phyloP scores from a whole-genome alignment of 2,888 invertebrate genomes.

The Cyrtodaria siliqua region DNA sequence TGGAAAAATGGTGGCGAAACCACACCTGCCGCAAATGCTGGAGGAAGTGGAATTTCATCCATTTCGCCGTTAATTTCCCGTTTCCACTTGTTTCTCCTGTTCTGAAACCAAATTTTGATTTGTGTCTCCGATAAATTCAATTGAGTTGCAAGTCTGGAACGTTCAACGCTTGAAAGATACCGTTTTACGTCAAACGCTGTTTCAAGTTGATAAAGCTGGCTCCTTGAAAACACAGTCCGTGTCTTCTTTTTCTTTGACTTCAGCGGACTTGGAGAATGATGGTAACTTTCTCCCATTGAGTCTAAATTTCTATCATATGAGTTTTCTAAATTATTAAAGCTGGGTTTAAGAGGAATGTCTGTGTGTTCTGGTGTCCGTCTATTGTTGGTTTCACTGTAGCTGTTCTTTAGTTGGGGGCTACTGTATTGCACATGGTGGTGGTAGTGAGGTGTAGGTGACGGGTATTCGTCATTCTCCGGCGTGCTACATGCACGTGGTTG shows the following conservation, averaged over 20 bases:
- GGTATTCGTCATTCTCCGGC: slow-evolving; percentile 52
- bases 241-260: slow-evolving; percentile 61
- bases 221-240: slow-evolving; percentile 62
- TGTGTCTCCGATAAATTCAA: slow-evolving; percentile 59
- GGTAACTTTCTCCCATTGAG: slow-evolving; percentile 58
- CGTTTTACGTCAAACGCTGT: slow-evolving; percentile 61
- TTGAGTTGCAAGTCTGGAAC: slow-evolving; percentile 46
- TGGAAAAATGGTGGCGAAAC: slow-evolving; percentile 26
- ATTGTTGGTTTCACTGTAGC: not conserved
- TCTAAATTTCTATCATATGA: slow-evolving; percentile 57
- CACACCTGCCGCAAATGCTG: slow-evolving; percentile 43
- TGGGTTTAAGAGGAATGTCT: slow-evolving; percentile 16
- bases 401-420: not conserved
- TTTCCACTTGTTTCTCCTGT: slow-evolving; percentile 68
- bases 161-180: slow-evolving; percentile 56
- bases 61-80: slow-evolving; percentile 65
- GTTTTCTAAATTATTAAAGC: slow-evolving; percentile 16
- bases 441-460: slow-evolving; percentile 47
- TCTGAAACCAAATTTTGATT: slow-evolving; percentile 69
- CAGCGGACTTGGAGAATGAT: slow-evolving; percentile 58
- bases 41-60: slow-evolving; percentile 61
- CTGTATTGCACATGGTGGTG: slow-evolving; percentile 9
- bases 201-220: slow-evolving; percentile 60
- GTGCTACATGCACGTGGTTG: slow-evolving; percentile 60
- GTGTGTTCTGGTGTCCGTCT: slow-evolving; percentile 13